Evolutionary conservation across 2,888 invertebrate genomes (phyloP).

Genomic region (Heliconius aoede): DNA sequence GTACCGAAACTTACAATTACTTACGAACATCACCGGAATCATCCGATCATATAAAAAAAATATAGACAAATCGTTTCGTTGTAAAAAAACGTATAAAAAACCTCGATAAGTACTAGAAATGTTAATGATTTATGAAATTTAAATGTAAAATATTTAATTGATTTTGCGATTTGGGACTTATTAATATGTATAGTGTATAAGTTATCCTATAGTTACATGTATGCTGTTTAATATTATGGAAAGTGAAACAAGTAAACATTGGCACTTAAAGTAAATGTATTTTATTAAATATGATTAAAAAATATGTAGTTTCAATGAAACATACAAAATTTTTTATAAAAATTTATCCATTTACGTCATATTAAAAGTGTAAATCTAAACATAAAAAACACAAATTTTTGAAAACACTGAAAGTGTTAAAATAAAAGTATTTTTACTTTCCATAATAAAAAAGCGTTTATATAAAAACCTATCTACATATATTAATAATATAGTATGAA

Average conservation of each 20-base stretch:
- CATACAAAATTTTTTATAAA: not conserved
- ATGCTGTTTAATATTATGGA: conserved; percentile 4
- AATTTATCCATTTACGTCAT: not conserved
- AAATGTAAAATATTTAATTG: conserved; percentile 9
- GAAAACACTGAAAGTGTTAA: not conserved
- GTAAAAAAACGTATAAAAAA: conserved; percentile 79
- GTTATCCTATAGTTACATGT: conserved; percentile 6
- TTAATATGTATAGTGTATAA: not conserved
- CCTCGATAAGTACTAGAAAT: conserved; percentile 62
- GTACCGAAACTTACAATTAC: conserved; percentile 36
- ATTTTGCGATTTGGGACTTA: conserved; percentile 7
- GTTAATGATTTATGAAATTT: conserved; percentile 43
- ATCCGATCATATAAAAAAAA: conserved; percentile 1
- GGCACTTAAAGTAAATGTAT: not conserved
- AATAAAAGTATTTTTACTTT: not conserved
- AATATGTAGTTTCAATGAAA: not conserved
- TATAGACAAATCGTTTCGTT: conserved; percentile 50
- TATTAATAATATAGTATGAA: conserved; percentile 2
- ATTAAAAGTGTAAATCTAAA: too few relatives aligned
- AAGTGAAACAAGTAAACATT: not conserved
- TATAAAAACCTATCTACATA: conserved; percentile 15
- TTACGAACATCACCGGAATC: not conserved
- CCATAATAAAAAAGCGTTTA: conserved; percentile 1
- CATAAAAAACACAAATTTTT: too few relatives aligned
- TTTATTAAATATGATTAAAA: not conserved